These are phyloP conservation scores for Drosophila asahinai DNA, from an alignment of 1,140 invertebrate species.

Conservation along the genomic window DNA sequence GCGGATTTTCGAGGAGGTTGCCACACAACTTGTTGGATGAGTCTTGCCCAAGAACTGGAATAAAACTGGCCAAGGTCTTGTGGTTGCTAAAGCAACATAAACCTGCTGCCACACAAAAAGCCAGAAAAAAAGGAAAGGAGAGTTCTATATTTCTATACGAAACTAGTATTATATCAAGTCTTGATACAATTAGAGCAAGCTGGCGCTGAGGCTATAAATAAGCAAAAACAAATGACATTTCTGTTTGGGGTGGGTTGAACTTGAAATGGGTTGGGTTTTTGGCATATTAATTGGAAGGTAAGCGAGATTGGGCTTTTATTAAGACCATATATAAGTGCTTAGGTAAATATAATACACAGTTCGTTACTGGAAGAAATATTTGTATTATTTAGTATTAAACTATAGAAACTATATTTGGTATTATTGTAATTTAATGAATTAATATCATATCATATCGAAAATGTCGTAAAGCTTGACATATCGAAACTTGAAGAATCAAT, in stretches of 20 bases:
- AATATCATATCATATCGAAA: too few relatives aligned
- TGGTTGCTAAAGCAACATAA: slow-evolving; percentile 11
- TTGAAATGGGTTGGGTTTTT: slow-evolving; percentile 20
- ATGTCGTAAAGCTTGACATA: too few relatives aligned
- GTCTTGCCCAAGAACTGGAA: slow-evolving; percentile 36
- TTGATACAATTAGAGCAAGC: slow-evolving; percentile 1
- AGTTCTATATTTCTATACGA: slow-evolving; percentile 22
- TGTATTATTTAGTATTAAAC: background rate
- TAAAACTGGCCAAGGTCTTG: slow-evolving; percentile 24
- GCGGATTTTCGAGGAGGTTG: slow-evolving; percentile 29
- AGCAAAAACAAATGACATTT: background rate
- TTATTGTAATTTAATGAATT: too few relatives aligned
- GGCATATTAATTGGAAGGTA: background rate
- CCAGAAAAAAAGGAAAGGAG: background rate
- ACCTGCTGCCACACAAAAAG: background rate
- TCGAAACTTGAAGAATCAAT: too few relatives aligned
- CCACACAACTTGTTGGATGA: slow-evolving; percentile 32
- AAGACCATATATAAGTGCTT: background rate
- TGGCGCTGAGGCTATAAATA: slow-evolving; percentile 16
- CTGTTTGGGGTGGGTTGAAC: slow-evolving; percentile 19
- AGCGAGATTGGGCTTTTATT: background rate
- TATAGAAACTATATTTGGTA: background rate
- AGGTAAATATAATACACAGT: background rate
- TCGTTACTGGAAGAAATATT: background rate
- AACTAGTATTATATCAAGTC: background rate